phyloP scores from a whole-genome alignment of 1,140 invertebrate genomes.

The Maniola jurtina region DNA sequence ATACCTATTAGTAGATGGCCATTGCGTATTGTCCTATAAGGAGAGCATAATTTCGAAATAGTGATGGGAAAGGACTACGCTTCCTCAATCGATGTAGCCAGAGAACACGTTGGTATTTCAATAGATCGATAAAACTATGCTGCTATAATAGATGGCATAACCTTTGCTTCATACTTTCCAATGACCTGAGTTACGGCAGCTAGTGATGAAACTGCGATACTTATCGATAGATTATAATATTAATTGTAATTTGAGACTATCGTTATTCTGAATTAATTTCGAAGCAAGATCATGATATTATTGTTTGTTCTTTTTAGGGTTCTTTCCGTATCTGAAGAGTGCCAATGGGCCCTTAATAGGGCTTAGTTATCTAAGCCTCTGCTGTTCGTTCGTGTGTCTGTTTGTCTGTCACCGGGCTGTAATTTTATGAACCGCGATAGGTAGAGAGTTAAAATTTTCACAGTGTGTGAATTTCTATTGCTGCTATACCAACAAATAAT shows the following conservation, averaged over 20 bases:
- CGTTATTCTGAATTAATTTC: not conserved
- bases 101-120: slow-evolving; percentile 9
- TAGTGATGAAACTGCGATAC: slow-evolving; percentile 34
- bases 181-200: slow-evolving; percentile 43
- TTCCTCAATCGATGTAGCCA: not conserved
- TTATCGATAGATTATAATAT: slow-evolving; percentile 21
- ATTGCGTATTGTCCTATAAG: not conserved
- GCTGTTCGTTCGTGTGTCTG: too few relatives aligned
- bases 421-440: too few relatives aligned
- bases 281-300: not conserved
- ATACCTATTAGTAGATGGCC: too few relatives aligned
- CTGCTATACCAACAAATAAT: too few relatives aligned
- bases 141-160: slow-evolving; percentile 34
- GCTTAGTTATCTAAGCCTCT: too few relatives aligned
- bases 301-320: too few relatives aligned
- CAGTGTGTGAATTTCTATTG: too few relatives aligned
- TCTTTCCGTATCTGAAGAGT: too few relatives aligned
- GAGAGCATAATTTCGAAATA: slow-evolving; percentile 4
- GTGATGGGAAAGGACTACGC: not conserved
- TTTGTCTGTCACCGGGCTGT: too few relatives aligned
- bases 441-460: too few relatives aligned
- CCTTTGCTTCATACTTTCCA: slow-evolving; percentile 56
- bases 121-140: slow-evolving; percentile 6
- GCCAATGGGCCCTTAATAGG: too few relatives aligned
- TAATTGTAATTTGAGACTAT: not conserved